A percentile compares a stretch with the other conserved stretches of the same genome.
phyloP scores from a whole-genome alignment of 2,797 vertebrate genomes.

The Hyperoplus lanceolatus region DNA sequence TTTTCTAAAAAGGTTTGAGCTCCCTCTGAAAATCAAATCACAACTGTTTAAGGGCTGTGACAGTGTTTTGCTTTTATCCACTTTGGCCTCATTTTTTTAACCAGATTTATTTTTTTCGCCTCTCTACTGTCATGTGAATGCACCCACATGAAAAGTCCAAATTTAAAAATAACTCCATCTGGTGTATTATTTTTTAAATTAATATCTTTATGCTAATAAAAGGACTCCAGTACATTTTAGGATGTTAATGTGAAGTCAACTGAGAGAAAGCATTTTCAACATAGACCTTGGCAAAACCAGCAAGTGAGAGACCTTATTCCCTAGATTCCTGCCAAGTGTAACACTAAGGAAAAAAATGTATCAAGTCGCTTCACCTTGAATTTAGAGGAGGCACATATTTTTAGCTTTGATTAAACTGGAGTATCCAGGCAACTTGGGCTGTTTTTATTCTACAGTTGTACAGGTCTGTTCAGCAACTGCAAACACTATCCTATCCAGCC shows the following conservation, averaged over 20 bases:
- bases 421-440: slow-evolving; percentile 35
- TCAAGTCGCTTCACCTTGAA: slow-evolving; percentile 54
- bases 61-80: slow-evolving; percentile 69
- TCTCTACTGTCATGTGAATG: slow-evolving; percentile 57
- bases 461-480: slow-evolving; percentile 49
- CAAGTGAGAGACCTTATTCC: slow-evolving; percentile 26
- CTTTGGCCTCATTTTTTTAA: slow-evolving; percentile 60
- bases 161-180: slow-evolving; percentile 67
- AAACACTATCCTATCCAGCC: slow-evolving; percentile 46
- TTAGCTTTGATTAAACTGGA: slow-evolving; percentile 63
- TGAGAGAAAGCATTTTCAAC: slow-evolving; percentile 13
- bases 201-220: slow-evolving; percentile 62
- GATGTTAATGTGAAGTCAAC: slow-evolving; percentile 34
- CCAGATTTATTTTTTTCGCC: slow-evolving; percentile 40
- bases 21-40: slow-evolving; percentile 42
- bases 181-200: slow-evolving; percentile 38
- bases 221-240: slow-evolving; percentile 20
- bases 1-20: slow-evolving; percentile 9
- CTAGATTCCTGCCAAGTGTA: slow-evolving; percentile 56
- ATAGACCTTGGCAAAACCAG: slow-evolving; percentile 32
- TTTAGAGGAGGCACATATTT: slow-evolving; percentile 56
- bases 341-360: slow-evolving; percentile 52
- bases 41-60: slow-evolving; percentile 54
- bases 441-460: slow-evolving; percentile 48
- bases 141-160: slow-evolving; percentile 57